These are phyloP conservation scores for Ellobius talpinus DNA, from an alignment of 2,113 vertebrate genomes.

Conservation along the genomic window DNA sequence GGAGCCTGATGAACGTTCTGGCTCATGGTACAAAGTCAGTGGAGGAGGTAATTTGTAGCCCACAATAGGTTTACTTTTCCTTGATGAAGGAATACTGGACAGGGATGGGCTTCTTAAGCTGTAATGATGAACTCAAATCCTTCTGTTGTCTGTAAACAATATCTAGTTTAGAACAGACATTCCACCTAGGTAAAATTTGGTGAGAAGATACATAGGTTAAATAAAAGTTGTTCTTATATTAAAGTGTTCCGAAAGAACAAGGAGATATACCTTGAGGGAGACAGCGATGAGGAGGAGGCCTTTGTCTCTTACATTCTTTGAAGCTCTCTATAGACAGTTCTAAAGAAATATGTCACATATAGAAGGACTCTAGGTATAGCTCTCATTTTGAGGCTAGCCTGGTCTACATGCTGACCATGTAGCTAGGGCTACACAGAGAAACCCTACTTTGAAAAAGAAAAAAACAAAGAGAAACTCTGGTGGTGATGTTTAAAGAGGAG, in stretches of 20 bases:
- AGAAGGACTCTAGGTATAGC: neutral
- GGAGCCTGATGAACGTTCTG: conserved; percentile 19
- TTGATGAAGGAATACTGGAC: neutral
- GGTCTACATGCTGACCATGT: neutral
- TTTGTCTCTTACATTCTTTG: neutral
- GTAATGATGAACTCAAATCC: neutral
- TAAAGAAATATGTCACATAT: conserved; percentile 16
- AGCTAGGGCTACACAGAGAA: neutral
- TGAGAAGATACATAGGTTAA: conserved; percentile 14
- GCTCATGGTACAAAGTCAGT: neutral
- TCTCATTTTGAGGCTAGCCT: neutral
- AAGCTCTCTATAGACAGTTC: neutral
- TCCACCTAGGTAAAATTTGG: neutral
- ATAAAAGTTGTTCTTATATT: conserved; percentile 7
- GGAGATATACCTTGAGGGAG: neutral
- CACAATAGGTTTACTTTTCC: neutral
- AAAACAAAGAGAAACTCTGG: neutral
- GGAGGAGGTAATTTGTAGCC: conserved; percentile 35
- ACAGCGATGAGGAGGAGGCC: neutral
- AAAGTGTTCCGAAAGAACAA: neutral
- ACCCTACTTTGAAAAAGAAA: neutral
- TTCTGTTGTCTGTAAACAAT: neutral
- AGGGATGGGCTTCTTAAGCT: neutral
- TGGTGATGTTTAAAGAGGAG: neutral
- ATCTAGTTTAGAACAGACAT: neutral